Conservation (phyloP, 2,113 vertebrate species). For the Scolopax mira region DNA sequence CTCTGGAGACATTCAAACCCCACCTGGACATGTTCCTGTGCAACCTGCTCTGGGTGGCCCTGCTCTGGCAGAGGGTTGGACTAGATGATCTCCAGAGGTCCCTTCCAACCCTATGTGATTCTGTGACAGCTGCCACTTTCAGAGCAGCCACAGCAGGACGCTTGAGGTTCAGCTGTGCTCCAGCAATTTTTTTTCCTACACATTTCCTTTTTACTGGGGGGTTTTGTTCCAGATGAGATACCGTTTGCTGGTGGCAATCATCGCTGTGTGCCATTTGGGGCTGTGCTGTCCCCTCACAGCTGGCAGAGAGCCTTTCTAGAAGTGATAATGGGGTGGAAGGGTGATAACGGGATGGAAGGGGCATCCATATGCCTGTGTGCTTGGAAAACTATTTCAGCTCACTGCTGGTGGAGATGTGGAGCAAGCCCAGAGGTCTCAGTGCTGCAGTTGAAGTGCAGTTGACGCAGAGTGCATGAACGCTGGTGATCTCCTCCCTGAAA, state of each 20-base stretch:
- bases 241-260: background rate
- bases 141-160: background rate
- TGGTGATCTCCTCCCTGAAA: background rate
- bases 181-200: background rate
- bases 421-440: background rate
- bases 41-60: no score
- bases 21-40: no score
- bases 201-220: background rate
- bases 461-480: background rate
- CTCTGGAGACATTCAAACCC: no score
- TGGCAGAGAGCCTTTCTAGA: rapidly evolving
- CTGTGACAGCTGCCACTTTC: background rate
- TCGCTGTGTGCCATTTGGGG: background rate
- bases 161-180: background rate
- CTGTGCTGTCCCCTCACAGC: background rate
- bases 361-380: background rate
- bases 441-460: background rate
- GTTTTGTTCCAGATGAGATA: background rate
- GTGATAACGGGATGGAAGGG: background rate
- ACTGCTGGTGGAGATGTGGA: background rate
- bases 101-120: no score
- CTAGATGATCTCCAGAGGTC: no score
- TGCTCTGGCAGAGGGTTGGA: no score
- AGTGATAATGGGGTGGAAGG: background rate
- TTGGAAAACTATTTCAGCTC: background rate